Evolutionary conservation across 2,113 vertebrate species (phyloP).

Genomic region (Proteles cristata): DNA sequence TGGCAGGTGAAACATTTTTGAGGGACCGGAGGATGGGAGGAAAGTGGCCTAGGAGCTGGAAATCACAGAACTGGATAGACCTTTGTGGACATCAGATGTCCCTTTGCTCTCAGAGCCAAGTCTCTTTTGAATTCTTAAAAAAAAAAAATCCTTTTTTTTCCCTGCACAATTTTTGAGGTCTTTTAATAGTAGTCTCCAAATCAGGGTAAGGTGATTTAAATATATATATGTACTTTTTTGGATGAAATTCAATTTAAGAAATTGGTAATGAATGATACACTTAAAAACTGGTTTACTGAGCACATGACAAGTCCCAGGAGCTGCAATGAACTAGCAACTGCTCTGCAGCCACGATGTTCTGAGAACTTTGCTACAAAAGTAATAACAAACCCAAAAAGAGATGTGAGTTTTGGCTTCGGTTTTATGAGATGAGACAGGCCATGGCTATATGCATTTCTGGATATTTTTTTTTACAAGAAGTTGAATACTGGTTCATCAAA

Average conservation of each 20-base stretch:
- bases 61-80: background rate
- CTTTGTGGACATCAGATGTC: background rate
- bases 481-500: slow-evolving; percentile 16
- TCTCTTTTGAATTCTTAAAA: slow-evolving; percentile 16
- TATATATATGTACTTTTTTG: slow-evolving; percentile 16
- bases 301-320: background rate
- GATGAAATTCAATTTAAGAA: slow-evolving; percentile 21
- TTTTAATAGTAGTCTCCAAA: background rate
- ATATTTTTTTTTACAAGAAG: background rate
- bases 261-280: background rate
- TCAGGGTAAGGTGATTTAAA: slow-evolving; percentile 23
- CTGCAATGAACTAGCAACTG: background rate
- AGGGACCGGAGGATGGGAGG: background rate
- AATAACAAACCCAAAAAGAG: background rate
- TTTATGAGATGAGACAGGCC: background rate
- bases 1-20: background rate
- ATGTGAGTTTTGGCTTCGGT: background rate
- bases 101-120: background rate
- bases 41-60: background rate
- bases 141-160: background rate
- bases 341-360: background rate
- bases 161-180: background rate
- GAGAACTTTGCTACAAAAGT: background rate
- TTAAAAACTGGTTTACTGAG: slow-evolving; percentile 5
- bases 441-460: background rate